Conservation (phyloP, 2,888 invertebrate species). For the Nebria salina region DNA sequence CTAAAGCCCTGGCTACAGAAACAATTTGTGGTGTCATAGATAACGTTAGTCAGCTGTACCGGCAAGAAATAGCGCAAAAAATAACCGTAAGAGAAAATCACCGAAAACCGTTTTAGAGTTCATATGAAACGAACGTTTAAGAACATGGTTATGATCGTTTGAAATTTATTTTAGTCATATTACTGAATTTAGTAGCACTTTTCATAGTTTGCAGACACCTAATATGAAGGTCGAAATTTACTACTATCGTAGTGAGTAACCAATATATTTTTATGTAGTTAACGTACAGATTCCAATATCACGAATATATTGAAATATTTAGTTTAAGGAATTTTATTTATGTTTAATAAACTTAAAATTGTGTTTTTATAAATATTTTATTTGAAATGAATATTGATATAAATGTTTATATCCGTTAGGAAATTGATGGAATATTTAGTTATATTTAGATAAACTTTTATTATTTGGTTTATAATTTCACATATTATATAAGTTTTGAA, state of each 20-base stretch:
- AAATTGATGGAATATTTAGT: too few species aligned
- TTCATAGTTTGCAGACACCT: not conserved
- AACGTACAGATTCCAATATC: not conserved
- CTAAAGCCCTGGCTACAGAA: not conserved
- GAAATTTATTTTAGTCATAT: not conserved
- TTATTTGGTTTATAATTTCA: too few species aligned
- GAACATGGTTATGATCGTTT: not conserved
- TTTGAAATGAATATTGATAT: too few species aligned
- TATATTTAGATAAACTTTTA: too few species aligned
- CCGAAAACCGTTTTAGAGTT: not conserved
- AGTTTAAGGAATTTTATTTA: too few species aligned
- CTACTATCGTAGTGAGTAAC: not conserved
- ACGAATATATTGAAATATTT: too few species aligned
- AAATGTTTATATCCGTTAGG: too few species aligned
- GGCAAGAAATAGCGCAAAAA: not conserved
- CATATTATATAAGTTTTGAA: too few species aligned
- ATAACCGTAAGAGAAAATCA: slow-evolving; percentile 4
- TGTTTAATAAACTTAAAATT: too few species aligned
- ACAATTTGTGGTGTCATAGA: slow-evolving; percentile 27
- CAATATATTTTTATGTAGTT: not conserved
- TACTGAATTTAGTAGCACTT: not conserved
- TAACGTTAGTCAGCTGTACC: slow-evolving; percentile 1
- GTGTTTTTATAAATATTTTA: too few species aligned
- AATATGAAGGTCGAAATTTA: not conserved
- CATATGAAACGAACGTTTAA: not conserved